phyloP scores from a whole-genome alignment of 2,113 vertebrate species.

The Sphyrna mokarran region DNA sequence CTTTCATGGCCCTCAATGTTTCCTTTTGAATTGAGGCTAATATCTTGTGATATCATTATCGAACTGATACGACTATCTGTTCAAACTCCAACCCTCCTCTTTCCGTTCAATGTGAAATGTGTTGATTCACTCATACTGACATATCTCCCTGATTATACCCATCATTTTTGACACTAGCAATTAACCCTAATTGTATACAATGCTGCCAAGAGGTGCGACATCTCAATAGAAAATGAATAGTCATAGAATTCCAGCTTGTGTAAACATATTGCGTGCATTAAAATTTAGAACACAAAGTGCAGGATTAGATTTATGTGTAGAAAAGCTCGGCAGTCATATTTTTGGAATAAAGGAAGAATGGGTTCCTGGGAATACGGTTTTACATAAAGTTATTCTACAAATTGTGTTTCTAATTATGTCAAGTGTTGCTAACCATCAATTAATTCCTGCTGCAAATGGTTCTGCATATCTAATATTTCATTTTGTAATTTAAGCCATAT shows the following conservation, averaged over 20 bases:
- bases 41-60: background rate
- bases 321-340: background rate
- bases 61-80: background rate
- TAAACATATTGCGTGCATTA: background rate
- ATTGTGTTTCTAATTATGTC: conserved; percentile 35
- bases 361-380: background rate
- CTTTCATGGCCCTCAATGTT: background rate
- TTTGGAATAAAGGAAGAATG: background rate
- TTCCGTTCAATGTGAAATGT: background rate
- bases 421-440: conserved; percentile 32
- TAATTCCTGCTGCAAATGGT: conserved; percentile 22
- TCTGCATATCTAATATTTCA: conserved; percentile 27
- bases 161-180: conserved; percentile 2
- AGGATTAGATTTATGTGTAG: background rate
- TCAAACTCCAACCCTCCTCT: background rate
- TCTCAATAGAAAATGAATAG: background rate
- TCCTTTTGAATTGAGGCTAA: background rate
- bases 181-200: conserved; percentile 21
- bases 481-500: conserved; percentile 32
- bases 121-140: background rate
- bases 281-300: background rate
- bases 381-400: conserved; percentile 25
- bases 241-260: background rate
- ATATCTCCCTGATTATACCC: background rate
- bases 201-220: background rate